Evolutionary conservation across 2,797 vertebrate species (phyloP).

Genomic region (Halcyon smyrnensis): DNA sequence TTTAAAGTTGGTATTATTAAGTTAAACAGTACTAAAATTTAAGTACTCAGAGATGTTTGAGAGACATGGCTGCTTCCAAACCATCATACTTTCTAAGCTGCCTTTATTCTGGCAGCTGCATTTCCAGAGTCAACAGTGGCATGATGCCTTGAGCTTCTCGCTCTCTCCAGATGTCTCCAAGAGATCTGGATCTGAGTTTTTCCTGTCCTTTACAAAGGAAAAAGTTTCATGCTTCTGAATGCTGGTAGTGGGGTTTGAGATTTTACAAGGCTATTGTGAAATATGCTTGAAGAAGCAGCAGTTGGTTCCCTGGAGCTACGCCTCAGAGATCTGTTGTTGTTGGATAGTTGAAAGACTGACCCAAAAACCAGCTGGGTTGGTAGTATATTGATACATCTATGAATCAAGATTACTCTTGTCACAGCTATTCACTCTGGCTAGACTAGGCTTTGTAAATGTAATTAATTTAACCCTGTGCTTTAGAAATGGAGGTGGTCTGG

Average conservation of each 20-base stretch:
- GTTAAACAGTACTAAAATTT: background rate
- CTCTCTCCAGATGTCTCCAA: background rate
- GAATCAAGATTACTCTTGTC: background rate
- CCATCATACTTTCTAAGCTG: background rate
- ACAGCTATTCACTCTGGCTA: background rate
- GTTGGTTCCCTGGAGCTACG: background rate
- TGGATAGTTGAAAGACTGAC: background rate
- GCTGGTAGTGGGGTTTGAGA: background rate
- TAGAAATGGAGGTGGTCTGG: slow-evolving; percentile 32
- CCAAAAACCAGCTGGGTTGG: background rate
- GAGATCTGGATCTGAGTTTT: background rate
- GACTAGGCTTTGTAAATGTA: background rate
- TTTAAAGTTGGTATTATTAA: no score
- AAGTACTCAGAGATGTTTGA: background rate
- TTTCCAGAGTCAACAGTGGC: background rate
- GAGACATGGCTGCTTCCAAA: background rate
- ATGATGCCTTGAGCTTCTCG: background rate
- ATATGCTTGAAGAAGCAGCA: background rate
- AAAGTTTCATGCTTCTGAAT: background rate
- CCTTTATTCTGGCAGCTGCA: background rate
- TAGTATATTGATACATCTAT: background rate
- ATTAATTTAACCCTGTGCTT: slow-evolving; percentile 19
- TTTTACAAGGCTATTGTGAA: background rate
- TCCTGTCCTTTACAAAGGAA: background rate
- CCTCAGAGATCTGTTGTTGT: background rate